Evolutionary conservation across 2,888 invertebrate species (phyloP).

Genomic region (Sarcophaga carnaria): DNA sequence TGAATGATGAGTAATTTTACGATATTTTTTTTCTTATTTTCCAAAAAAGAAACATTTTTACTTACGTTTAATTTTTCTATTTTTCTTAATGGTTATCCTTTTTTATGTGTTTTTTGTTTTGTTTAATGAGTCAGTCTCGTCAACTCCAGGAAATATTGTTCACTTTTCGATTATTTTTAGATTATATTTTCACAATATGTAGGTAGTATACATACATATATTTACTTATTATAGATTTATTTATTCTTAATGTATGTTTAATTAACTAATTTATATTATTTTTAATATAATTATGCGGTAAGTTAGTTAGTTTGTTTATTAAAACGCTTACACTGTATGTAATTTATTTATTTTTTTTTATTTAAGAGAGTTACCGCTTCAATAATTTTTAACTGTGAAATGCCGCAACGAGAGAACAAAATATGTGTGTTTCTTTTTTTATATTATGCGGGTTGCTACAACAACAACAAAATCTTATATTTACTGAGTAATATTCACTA

Average conservation of each 20-base stretch:
- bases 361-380: constrained; percentile 50
- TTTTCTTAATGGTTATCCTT: too few relatives aligned
- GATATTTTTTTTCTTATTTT: background rate
- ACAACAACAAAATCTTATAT: constrained; percentile 10
- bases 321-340: constrained; percentile 39
- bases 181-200: too few relatives aligned
- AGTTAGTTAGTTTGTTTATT: constrained; percentile 1
- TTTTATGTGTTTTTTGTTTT: too few relatives aligned
- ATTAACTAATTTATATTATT: background rate
- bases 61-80: constrained; percentile 34
- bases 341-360: background rate
- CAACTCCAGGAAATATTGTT: too few relatives aligned
- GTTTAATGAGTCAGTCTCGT: too few relatives aligned
- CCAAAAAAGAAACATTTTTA: constrained; percentile 23
- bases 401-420: constrained; percentile 33
- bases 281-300: too few relatives aligned
- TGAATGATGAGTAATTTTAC: constrained; percentile 51
- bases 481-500: constrained; percentile 3
- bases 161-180: too few relatives aligned
- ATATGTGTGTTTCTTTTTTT: constrained; percentile 6
- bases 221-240: background rate
- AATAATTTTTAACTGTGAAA: constrained; percentile 37
- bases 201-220: too few relatives aligned
- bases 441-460: constrained; percentile 36
- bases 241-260: background rate